A percentile compares a stretch with the other conserved stretches of the same genome.
These are phyloP conservation scores for Caenorhabditis macrosperma DNA, from an alignment of 2,888 invertebrate genomes.

Conservation along the genomic window DNA sequence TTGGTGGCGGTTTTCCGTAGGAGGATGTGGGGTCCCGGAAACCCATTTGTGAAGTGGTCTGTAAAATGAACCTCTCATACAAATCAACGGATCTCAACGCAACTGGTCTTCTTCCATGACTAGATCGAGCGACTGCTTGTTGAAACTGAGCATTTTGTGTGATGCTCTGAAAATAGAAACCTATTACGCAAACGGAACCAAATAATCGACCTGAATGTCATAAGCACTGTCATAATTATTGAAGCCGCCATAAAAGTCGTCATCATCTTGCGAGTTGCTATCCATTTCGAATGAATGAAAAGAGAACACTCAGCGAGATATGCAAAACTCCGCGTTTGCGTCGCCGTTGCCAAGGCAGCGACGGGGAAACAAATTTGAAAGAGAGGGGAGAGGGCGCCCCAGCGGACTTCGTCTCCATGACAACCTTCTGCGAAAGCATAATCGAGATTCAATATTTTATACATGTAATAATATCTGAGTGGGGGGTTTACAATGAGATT, in stretches of 20 bases:
- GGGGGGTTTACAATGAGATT: not conserved
- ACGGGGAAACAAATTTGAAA: constrained; percentile 14
- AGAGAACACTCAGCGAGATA: not conserved
- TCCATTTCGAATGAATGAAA: constrained; percentile 9
- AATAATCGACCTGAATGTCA: constrained; percentile 72
- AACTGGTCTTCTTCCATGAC: constrained; percentile 86
- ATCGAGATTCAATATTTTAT: constrained; percentile 49
- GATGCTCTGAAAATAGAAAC: constrained; percentile 83
- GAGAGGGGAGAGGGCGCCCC: not conserved
- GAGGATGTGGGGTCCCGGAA: constrained; percentile 41
- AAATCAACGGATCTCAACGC: constrained; percentile 39
- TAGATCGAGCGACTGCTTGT: constrained; percentile 86
- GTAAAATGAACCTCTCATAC: not conserved
- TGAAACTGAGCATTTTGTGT: constrained; percentile 87
- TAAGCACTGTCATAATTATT: constrained; percentile 78
- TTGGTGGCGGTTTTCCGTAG: constrained; percentile 57
- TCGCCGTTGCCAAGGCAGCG: constrained; percentile 11
- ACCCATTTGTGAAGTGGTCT: constrained; percentile 58
- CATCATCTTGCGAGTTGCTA: constrained; percentile 43
- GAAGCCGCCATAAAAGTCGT: constrained; percentile 79
- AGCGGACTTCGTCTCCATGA: constrained; percentile 7
- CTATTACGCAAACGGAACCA: not conserved
- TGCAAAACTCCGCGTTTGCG: not conserved
- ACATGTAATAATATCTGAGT: constrained; percentile 29
- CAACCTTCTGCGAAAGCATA: not conserved